Percentiles rank a stretch among this genome's conserved stretches.
These are phyloP conservation scores for Copsychus sechellarum DNA, from an alignment of 2,113 vertebrate genomes.

Conservation along the genomic window DNA sequence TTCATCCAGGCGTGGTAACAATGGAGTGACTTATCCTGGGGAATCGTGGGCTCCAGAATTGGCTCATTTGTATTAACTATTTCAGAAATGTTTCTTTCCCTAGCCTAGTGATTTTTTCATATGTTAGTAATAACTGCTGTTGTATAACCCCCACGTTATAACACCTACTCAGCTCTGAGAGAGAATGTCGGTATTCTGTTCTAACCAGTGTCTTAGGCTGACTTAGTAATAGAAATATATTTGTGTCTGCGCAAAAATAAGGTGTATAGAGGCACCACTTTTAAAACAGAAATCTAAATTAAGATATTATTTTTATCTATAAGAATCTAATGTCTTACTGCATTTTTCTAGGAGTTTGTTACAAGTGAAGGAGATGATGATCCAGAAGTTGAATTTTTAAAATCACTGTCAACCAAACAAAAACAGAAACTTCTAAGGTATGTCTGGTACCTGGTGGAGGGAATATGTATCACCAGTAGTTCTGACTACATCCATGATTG, in stretches of 20 bases:
- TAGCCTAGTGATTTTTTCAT: conserved; percentile 1
- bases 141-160: conserved; percentile 16
- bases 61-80: conserved; percentile 41
- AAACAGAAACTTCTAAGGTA: conserved; percentile 97
- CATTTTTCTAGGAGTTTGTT: conserved; percentile 83
- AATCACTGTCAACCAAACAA: conserved; percentile 93
- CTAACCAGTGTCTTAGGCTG: background rate
- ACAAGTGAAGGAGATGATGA: conserved; percentile 95
- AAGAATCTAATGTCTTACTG: background rate
- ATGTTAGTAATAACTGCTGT: conserved; percentile 32
- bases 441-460: background rate
- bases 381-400: conserved; percentile 97
- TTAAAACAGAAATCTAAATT: background rate
- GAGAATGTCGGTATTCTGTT: background rate
- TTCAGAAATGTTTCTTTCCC: conserved; percentile 49
- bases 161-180: conserved; percentile 36
- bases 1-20: conserved; percentile 46
- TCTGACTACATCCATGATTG: background rate
- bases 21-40: conserved; percentile 50
- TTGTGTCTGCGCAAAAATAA: background rate
- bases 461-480: background rate
- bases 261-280: background rate
- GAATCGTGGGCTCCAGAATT: conserved; percentile 30
- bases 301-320: background rate
- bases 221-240: background rate